Conservation (phyloP, 2,113 vertebrate genomes). For the Silurus glanis region DNA sequence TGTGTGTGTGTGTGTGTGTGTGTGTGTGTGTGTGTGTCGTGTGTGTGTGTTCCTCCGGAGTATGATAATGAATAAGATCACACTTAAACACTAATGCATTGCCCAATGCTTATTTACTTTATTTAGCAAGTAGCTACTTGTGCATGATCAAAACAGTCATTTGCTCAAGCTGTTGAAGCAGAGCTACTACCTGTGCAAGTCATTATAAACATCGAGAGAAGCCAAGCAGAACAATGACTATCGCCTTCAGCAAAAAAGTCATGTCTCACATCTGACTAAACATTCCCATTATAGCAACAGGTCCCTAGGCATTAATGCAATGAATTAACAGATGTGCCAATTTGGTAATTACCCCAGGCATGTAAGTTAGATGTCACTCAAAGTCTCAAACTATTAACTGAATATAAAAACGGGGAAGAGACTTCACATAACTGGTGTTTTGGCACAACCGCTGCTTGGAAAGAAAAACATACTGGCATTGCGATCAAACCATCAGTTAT, state of each 20-base stretch:
- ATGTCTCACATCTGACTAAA: constrained; percentile 21
- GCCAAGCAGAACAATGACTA: constrained; percentile 16
- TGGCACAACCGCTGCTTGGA: neutral
- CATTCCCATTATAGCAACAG: constrained; percentile 13
- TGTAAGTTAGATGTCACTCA: constrained; percentile 37
- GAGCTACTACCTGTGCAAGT: constrained; percentile 1
- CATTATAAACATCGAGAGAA: constrained; percentile 12
- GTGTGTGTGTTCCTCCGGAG: constrained; percentile 19
- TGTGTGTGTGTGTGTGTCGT: constrained; percentile 18
- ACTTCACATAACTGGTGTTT: neutral
- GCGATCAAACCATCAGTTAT: neutral
- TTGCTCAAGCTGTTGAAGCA: constrained; percentile 31
- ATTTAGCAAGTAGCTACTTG: constrained; percentile 40
- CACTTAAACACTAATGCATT: constrained; percentile 14
- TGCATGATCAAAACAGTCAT: constrained; percentile 40
- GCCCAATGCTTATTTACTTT: constrained; percentile 29
- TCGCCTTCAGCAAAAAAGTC: constrained; percentile 10
- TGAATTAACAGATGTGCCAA: constrained; percentile 5
- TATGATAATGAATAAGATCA: constrained; percentile 11
- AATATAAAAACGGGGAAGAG: neutral
- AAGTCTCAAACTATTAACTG: neutral
- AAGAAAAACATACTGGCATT: neutral
- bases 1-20: constrained; percentile 34
- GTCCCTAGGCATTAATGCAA: neutral
- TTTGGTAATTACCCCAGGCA: constrained; percentile 16